Conservation (phyloP, 2,113 vertebrate species). For the Paramisgurnus dabryanus region DNA sequence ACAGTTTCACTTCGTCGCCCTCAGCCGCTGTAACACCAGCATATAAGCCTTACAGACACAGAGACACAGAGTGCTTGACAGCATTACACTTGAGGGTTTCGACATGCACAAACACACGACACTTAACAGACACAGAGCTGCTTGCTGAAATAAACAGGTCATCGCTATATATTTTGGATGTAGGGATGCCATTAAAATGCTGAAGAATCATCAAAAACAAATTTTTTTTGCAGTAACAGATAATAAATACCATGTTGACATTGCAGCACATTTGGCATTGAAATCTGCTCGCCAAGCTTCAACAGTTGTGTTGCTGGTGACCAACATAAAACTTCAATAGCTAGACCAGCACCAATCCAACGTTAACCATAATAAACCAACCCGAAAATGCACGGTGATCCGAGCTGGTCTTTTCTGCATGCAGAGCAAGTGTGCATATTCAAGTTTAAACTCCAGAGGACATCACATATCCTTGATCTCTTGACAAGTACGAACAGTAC, state of each 20-base stretch:
- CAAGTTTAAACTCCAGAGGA: not conserved
- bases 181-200: no score
- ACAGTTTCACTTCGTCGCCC: conserved; percentile 32
- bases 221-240: no score
- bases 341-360: no score
- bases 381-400: no score
- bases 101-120: not conserved
- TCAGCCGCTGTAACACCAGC: not conserved
- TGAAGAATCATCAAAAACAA: no score
- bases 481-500: conserved; percentile 10
- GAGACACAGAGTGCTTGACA: not conserved
- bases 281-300: no score
- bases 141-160: not conserved
- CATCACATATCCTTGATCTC: not conserved
- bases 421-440: not conserved
- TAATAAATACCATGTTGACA: no score
- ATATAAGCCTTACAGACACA: conserved; percentile 3
- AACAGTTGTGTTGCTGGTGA: no score
- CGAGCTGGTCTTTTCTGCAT: not conserved
- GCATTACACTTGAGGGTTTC: not conserved
- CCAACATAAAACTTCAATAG: no score
- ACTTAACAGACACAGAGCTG: not conserved
- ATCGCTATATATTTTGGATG: not conserved
- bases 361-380: no score
- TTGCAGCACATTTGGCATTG: no score